phyloP scores from a whole-genome alignment of 2,113 vertebrate genomes.

The Melanerpes aurifrons region DNA sequence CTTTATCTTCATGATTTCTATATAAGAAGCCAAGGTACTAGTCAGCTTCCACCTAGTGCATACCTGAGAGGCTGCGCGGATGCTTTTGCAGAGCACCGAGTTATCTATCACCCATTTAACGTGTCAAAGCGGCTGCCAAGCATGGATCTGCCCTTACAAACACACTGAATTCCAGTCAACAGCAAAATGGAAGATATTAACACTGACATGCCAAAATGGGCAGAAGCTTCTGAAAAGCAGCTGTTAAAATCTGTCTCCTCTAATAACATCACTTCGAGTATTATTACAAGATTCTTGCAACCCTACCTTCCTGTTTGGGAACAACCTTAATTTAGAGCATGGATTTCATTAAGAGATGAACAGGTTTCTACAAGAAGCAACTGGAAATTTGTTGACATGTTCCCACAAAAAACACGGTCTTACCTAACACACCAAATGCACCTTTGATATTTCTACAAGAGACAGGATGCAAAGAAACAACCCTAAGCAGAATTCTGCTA shows the following conservation, averaged over 20 bases:
- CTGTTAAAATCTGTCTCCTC: neutral
- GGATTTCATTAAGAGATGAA: neutral
- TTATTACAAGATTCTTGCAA: neutral
- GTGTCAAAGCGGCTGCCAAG: neutral
- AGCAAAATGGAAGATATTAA: neutral
- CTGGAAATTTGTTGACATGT: neutral
- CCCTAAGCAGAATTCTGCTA: neutral
- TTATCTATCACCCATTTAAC: neutral
- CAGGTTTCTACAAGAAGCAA: neutral
- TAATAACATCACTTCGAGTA: neutral
- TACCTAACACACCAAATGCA: neutral
- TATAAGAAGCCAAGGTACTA: neutral
- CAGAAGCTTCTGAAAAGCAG: neutral
- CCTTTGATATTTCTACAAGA: neutral
- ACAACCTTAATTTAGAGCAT: neutral
- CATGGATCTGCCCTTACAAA: neutral
- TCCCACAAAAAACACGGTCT: neutral
- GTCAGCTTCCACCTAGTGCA: neutral
- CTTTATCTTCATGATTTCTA: neutral
- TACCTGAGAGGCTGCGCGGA: neutral
- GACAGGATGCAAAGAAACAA: neutral
- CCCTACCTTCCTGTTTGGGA: neutral
- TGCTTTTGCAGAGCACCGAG: neutral
- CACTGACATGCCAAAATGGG: neutral
- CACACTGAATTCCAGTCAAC: neutral